phyloP scores from a whole-genome alignment of 2,797 vertebrate species.

The Philypnodon macrostomus region DNA sequence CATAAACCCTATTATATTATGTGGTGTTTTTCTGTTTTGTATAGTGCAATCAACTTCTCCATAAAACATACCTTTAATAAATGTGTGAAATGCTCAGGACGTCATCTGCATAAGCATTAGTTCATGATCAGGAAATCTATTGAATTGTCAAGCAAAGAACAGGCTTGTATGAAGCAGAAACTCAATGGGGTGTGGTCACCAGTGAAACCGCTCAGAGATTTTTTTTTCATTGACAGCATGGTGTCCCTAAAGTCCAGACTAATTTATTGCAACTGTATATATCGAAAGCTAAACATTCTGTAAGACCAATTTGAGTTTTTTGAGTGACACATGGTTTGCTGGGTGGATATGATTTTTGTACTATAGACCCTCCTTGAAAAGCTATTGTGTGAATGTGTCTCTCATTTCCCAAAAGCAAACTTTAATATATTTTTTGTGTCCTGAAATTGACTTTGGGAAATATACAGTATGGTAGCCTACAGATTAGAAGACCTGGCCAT shows the following conservation, averaged over 20 bases:
- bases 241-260: too few species aligned
- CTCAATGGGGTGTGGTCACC: slow-evolving; percentile 33
- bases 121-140: not conserved
- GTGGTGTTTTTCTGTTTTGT: not conserved
- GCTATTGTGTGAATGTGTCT: not conserved
- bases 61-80: slow-evolving; percentile 14
- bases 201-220: slow-evolving; percentile 5
- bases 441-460: slow-evolving; percentile 30
- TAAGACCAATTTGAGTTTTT: too few species aligned
- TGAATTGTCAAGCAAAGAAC: slow-evolving; percentile 41
- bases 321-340: too few species aligned
- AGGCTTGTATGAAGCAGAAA: slow-evolving; percentile 36
- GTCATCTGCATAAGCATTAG: slow-evolving; percentile 9
- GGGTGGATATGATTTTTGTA: too few species aligned
- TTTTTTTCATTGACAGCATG: slow-evolving; percentile 5
- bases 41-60: slow-evolving; percentile 8
- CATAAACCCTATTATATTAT: slow-evolving; percentile 12
- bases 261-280: too few species aligned
- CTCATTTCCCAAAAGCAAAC: slow-evolving; percentile 25
- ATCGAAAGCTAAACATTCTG: too few species aligned
- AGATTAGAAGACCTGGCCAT: slow-evolving; percentile 44
- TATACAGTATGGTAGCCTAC: slow-evolving; percentile 8
- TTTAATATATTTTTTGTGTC: slow-evolving; percentile 34
- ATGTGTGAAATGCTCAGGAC: slow-evolving; percentile 18
- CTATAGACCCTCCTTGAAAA: too few species aligned